Evolutionary conservation across 2,888 invertebrate species (phyloP), one percentile per base, ranked within the genome.

Genomic region (Acanthacorydalis orientalis): DNA sequence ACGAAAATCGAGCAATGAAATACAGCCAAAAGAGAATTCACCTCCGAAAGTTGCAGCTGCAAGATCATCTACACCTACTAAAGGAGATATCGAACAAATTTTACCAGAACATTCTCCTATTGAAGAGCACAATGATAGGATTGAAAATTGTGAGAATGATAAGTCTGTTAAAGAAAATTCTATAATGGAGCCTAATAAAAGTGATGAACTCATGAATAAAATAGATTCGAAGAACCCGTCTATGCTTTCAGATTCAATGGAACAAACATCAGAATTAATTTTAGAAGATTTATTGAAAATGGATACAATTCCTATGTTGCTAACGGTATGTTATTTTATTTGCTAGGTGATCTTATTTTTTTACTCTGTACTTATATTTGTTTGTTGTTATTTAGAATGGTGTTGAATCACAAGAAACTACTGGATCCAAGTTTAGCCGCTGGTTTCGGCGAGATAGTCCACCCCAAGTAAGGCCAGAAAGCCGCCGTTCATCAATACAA

Each of bases 271-370:
- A 43, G 32, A 12, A 43, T 86, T 88, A 62, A 87, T 86, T 66
- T 75, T 91, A 52, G 89, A 90, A 58, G 87, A 85, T 54, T 84
- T 90, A 60, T 75, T 91, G 53, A 85, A 86, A 59, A 77, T 82
- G 56, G 88, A 89, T 59, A 70, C 77, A 50, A 77, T 89, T 57
- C 80, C 83, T 41, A 81, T 80, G 45, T 69, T 83, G 44, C 68
- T 85, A 31, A 74, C 82, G 54, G 84, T 84, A 63, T 69, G 70
- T 61, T 44, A 47, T 46, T 31, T 42, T 8, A 31, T 33, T 43
- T 12, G 31, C 9, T 43, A 37, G 1, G 14, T 12, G 4, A 23
- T 23, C 23, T 2, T 23, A 23, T 23, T 23, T n/a, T n/a, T n/a
- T 23, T 9, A 14, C 10, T 37, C 7, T 37, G 14, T 9, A 37